Evolutionary conservation across 2,888 invertebrate genomes (phyloP).

Genomic region (Agrypnus murinus): DNA sequence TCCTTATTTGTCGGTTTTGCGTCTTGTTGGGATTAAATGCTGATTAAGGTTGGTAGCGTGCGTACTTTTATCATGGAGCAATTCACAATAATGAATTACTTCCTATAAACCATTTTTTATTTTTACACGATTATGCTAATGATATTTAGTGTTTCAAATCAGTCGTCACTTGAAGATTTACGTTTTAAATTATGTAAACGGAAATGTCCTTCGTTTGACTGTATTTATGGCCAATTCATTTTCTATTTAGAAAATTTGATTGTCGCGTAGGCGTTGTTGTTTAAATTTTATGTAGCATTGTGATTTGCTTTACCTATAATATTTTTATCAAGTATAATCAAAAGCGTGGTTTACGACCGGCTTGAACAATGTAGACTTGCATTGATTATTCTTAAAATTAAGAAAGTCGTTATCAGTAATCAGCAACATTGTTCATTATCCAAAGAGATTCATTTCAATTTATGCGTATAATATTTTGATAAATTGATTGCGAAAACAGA

Average conservation of each 20-base stretch:
- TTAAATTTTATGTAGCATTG: constrained; percentile 8
- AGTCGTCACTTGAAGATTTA: constrained; percentile 1
- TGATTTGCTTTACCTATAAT: background rate
- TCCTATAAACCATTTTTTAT: background rate
- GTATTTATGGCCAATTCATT: constrained; percentile 21
- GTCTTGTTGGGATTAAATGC: background rate
- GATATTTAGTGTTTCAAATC: constrained; percentile 13
- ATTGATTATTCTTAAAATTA: too few species aligned
- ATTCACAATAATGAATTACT: background rate
- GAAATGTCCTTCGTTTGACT: constrained; percentile 7
- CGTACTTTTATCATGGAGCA: too few species aligned
- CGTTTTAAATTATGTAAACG: constrained; percentile 11
- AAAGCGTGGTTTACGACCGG: too few species aligned
- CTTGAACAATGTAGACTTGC: too few species aligned
- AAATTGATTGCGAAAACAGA: too few species aligned
- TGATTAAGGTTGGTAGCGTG: too few species aligned
- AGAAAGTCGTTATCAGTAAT: too few species aligned
- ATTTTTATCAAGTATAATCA: background rate
- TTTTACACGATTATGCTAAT: constrained; percentile 2
- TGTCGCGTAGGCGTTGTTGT: constrained; percentile 10
- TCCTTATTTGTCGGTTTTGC: background rate
- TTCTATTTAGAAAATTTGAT: constrained; percentile 22
- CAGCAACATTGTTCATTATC: too few species aligned
- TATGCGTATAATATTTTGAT: too few species aligned
- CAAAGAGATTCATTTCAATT: too few species aligned